Percentiles rank a stretch among this genome's conserved stretches.
These are phyloP conservation scores for Agraylea sexmaculata DNA, from an alignment of 1,140 invertebrate genomes.

Conservation along the genomic window DNA sequence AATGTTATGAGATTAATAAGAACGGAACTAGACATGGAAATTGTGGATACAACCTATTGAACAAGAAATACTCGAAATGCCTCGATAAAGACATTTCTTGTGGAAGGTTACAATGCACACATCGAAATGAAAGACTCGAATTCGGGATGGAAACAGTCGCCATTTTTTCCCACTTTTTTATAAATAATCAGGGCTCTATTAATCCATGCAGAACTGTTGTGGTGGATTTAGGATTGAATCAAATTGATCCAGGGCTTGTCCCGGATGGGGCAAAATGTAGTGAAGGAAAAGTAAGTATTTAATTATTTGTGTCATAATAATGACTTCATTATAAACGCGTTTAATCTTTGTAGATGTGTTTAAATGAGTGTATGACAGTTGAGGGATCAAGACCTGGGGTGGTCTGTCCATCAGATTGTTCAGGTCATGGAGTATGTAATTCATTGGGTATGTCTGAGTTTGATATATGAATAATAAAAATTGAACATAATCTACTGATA, in stretches of 20 bases:
- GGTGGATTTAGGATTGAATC: constrained; percentile 82
- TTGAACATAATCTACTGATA: too few relatives aligned
- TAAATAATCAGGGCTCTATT: constrained; percentile 58
- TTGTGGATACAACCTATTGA: constrained; percentile 80
- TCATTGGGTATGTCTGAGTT: constrained; percentile 34
- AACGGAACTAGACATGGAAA: constrained; percentile 82
- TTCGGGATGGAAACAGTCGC: constrained; percentile 94
- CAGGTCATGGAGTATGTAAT: constrained; percentile 87
- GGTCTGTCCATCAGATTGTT: constrained; percentile 71
- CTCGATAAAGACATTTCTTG: constrained; percentile 66
- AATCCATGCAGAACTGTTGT: constrained; percentile 80
- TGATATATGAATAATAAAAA: constrained; percentile 1
- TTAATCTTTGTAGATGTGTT: constrained; percentile 66
- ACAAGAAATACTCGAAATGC: constrained; percentile 64
- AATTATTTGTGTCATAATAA: too few relatives aligned
- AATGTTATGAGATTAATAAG: constrained; percentile 82
- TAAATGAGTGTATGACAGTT: constrained; percentile 79
- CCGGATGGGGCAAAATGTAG: constrained; percentile 94
- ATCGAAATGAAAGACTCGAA: constrained; percentile 84
- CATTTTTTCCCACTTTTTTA: constrained; percentile 67
- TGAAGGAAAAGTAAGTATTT: constrained; percentile 68
- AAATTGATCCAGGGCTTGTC: constrained; percentile 87
- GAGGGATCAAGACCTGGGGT: constrained; percentile 34
- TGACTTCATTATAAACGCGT: constrained; percentile 20
- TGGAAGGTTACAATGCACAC: constrained; percentile 89